Evolutionary conservation across 2,797 vertebrate species (phyloP).

Genomic region (Moxostoma hubbsi): DNA sequence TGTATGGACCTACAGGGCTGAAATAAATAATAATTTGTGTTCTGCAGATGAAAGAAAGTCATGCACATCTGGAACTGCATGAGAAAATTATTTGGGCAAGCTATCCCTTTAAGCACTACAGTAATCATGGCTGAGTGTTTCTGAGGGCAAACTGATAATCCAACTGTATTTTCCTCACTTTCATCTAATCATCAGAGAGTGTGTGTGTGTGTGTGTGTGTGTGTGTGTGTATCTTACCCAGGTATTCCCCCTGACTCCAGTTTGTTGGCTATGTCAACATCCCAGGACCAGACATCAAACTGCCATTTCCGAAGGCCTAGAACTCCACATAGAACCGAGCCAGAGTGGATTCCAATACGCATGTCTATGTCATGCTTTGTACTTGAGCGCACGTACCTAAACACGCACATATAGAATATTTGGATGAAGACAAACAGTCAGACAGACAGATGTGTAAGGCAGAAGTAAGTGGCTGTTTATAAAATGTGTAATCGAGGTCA

Average conservation of each 20-base stretch:
- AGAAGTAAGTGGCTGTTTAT: conserved; percentile 19
- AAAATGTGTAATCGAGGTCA: conserved; percentile 26
- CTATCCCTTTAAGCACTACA: not conserved
- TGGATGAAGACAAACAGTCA: no score
- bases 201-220: not conserved
- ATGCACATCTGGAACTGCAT: no score
- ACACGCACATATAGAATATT: conserved; percentile 34
- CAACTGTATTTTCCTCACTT: not conserved
- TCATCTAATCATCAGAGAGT: not conserved
- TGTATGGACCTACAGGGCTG: no score
- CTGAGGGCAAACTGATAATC: conserved; percentile 26
- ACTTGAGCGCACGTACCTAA: conserved; percentile 91
- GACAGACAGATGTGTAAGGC: not conserved
- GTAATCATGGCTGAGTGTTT: not conserved
- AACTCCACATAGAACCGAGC: conserved; percentile 94
- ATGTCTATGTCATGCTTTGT: conserved; percentile 98
- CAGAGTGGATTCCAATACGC: conserved; percentile 96
- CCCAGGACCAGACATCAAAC: conserved; percentile 99
- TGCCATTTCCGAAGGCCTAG: conserved; percentile 97
- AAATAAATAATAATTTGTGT: no score
- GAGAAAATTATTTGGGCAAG: no score
- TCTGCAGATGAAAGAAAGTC: no score
- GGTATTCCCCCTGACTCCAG: conserved; percentile 97
- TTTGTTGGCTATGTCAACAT: conserved; percentile 97
- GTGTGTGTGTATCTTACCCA: conserved; percentile 80